Conservation (phyloP, 2,113 vertebrate genomes). For the Urocynchramus pylzowi region DNA sequence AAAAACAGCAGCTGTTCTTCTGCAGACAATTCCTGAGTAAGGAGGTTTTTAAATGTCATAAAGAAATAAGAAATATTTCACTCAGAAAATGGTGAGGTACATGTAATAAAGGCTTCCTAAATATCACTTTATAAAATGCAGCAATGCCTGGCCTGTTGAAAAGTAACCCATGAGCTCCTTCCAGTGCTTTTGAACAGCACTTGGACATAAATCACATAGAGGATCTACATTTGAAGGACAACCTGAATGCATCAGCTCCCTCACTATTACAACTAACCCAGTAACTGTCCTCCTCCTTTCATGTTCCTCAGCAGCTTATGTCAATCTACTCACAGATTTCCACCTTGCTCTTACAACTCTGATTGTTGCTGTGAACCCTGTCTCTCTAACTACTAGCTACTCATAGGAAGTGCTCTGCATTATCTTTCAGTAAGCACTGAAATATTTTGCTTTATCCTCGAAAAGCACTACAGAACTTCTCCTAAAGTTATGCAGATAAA, state of each 20-base stretch:
- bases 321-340: neutral
- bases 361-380: neutral
- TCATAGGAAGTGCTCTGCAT: neutral
- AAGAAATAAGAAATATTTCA: conserved; percentile 9
- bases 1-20: neutral
- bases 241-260: neutral
- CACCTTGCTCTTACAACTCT: neutral
- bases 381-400: neutral
- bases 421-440: neutral
- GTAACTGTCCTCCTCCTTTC: neutral
- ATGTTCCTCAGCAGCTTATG: neutral
- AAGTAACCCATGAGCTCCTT: neutral
- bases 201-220: neutral
- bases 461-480: neutral
- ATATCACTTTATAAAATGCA: neutral
- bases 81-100: neutral
- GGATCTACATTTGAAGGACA: neutral
- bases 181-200: neutral
- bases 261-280: neutral
- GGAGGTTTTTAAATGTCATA: neutral
- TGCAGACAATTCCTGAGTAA: neutral
- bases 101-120: neutral
- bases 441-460: neutral
- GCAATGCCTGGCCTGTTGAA: neutral
- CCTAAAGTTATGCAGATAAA: neutral